Evolutionary conservation across 1,140 invertebrate genomes (phyloP), one percentile per base, ranked within the genome.

Genomic region (Ips typographus): DNA sequence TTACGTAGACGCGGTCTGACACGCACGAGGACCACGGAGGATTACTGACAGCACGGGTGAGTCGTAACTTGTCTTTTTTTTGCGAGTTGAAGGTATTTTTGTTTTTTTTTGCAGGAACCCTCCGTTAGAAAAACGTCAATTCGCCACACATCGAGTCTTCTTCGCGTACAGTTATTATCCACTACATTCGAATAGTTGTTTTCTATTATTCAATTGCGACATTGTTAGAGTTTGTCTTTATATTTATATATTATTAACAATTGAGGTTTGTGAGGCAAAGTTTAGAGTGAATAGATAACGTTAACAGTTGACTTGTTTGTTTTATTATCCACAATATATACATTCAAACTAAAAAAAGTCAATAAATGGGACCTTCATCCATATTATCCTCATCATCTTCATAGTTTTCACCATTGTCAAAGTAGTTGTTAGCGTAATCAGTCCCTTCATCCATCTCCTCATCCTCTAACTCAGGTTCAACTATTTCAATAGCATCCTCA

Each of bases 331-430:
- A 6, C 2, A 22, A 56, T 47, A 47, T 47, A 47, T 47, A 47
- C 44, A 47, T 47, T 47, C n/a, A 6, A 47, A 6, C 5, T 47
- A 47, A n/a, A n/a, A 22, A 22, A 22, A 22, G 22, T 73, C 44
- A 88, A 81, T 88, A 89, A 69, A 86, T 82, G 60, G 87, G 85
- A 55, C 87, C 92, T 84, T 94, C 92, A 80, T 94, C 92, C 67
- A 91, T 78, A 78, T 92, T 91, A 76, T 94, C 92, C 78, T 94
- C 92, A 74, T 94, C 92, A 73, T 94, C 92, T 74, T 93, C 88
- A 80, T 91, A 94, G 40, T 84, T 87, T 81, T 94, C 93, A 8
- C 93, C 93, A 82, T 94, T 94, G 79, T 95, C 92, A 80, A 94
- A 94, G 77, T 93, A 94, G 77, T 88, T 91, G 74, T 91, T 90